Conservation (phyloP, 2,113 vertebrate species). For the Lynx canadensis region DNA sequence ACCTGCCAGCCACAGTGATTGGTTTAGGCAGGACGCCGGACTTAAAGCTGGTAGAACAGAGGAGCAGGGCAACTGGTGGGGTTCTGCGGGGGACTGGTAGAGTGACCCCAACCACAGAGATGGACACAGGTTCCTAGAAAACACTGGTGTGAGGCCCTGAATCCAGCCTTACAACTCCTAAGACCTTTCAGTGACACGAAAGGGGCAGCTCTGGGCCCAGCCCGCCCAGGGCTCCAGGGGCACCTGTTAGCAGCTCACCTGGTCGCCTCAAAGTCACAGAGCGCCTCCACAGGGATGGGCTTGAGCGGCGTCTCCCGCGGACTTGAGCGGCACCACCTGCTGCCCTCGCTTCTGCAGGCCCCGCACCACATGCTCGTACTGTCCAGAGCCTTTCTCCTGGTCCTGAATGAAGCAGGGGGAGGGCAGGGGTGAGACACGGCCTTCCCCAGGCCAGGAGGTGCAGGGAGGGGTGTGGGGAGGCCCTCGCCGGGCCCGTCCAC, state of each 20-base stretch:
- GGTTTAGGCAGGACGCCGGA: neutral
- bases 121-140: neutral
- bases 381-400: slow-evolving; percentile 95
- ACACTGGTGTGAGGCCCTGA: rapidly evolving
- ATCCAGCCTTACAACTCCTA: no score
- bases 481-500: slow-evolving; percentile 51
- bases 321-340: slow-evolving; percentile 92
- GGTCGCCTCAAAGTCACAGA: slow-evolving; percentile 94
- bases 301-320: slow-evolving; percentile 88
- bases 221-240: rapidly evolving
- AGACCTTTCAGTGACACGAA: neutral
- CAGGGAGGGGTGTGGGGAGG: neutral
- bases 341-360: slow-evolving; percentile 92
- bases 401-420: slow-evolving; percentile 85
- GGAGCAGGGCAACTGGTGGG: neutral
- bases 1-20: neutral
- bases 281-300: slow-evolving; percentile 92
- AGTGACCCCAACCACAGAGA: neutral
- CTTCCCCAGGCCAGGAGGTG: neutral
- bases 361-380: slow-evolving; percentile 90
- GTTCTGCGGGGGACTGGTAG: neutral
- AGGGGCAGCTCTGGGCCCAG: neutral
- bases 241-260: slow-evolving; percentile 83
- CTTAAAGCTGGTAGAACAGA: neutral
- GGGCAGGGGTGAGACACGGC: neutral